Evolutionary conservation across 2,797 vertebrate species (phyloP).

Genomic region (Ceryle rudis): DNA sequence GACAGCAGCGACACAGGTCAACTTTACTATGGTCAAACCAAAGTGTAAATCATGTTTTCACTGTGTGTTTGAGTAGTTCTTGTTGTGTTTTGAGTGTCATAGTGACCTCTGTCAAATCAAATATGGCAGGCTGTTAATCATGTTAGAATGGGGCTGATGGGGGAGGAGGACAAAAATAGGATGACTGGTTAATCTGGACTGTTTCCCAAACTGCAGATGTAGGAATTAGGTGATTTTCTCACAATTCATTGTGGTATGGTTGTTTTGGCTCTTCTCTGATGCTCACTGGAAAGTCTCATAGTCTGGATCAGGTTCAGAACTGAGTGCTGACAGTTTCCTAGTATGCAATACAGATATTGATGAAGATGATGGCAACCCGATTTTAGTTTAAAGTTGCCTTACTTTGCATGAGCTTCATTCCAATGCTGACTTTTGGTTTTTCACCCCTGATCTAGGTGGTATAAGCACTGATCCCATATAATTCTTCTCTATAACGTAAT

Average conservation of each 20-base stretch:
- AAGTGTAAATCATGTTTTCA: neutral
- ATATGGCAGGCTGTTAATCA: neutral
- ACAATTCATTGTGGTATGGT: neutral
- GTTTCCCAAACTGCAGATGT: neutral
- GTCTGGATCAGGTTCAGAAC: neutral
- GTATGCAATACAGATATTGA: neutral
- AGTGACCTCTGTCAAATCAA: neutral
- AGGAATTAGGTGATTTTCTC: neutral
- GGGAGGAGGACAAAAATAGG: neutral
- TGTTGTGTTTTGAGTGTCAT: neutral
- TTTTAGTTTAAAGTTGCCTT: neutral
- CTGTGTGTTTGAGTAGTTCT: neutral
- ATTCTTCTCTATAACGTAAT: neutral
- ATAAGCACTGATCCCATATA: neutral
- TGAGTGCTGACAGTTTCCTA: neutral
- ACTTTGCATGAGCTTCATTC: neutral
- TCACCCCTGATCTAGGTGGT: neutral
- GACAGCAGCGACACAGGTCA: neutral
- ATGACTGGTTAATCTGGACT: neutral
- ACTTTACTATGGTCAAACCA: neutral
- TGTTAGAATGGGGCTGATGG: neutral
- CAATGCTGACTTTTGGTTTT: neutral
- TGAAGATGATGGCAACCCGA: neutral
- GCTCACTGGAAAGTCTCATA: slow-evolving; percentile 1
- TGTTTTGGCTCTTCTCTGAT: slow-evolving; percentile 26